phyloP scores from a whole-genome alignment of 2,888 invertebrate genomes.

The Hypomecis atomaria region DNA sequence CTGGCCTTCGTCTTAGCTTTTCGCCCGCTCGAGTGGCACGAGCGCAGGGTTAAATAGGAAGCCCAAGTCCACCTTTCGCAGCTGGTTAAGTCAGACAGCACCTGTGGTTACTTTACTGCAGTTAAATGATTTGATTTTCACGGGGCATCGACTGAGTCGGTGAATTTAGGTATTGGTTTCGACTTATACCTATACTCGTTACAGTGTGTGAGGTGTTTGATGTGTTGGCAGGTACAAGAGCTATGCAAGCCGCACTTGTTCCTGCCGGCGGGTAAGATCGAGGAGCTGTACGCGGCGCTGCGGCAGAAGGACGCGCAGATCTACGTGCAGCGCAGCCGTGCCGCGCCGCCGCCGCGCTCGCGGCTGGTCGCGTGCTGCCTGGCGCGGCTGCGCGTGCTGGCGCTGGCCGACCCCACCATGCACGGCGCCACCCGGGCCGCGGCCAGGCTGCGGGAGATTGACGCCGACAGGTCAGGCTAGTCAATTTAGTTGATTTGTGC shows the following conservation, averaged over 20 bases:
- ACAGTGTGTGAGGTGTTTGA: no score
- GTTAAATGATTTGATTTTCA: no score
- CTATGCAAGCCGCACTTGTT: conserved; percentile 93
- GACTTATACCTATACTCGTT: no score
- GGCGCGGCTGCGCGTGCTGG: conserved; percentile 86
- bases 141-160: no score
- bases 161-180: no score
- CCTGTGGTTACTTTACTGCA: no score
- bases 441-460: conserved; percentile 90
- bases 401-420: conserved; percentile 94
- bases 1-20: no score
- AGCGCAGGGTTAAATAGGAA: no score
- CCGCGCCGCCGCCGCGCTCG: conserved; percentile 87
- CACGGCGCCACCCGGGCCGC: conserved; percentile 92
- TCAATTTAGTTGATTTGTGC: no score
- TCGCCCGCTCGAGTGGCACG: no score
- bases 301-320: conserved; percentile 97
- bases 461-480: conserved; percentile 87
- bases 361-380: conserved; percentile 95
- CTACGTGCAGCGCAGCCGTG: conserved; percentile 90
- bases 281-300: conserved; percentile 94
- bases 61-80: no score
- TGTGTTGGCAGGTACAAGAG: conserved; percentile 79
- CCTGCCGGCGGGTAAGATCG: conserved; percentile 93
- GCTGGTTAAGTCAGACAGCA: no score